Conservation (phyloP, 2,797 vertebrate genomes). For the Tiaroga cobitis region DNA sequence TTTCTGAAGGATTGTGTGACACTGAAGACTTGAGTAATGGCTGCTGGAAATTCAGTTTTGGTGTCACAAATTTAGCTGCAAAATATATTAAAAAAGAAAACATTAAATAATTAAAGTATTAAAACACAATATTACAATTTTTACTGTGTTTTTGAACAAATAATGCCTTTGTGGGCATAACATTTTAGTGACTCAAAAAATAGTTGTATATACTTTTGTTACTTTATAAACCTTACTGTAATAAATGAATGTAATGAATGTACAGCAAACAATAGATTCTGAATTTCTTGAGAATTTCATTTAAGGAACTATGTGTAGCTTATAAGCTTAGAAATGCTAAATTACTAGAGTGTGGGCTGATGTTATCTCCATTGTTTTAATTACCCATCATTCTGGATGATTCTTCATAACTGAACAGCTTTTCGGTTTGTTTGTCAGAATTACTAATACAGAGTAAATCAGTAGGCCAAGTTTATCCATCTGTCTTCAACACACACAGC, state of each 20-base stretch:
- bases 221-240: background rate
- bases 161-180: background rate
- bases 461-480: slow-evolving; percentile 15
- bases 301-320: too few species aligned
- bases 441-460: slow-evolving; percentile 23
- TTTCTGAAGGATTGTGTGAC: background rate
- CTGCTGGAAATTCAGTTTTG: background rate
- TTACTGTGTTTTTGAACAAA: background rate
- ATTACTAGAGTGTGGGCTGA: background rate
- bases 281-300: background rate
- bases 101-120: background rate
- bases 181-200: background rate
- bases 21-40: background rate
- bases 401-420: background rate
- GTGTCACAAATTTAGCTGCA: too few species aligned
- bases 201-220: background rate
- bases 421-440: background rate
- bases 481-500: slow-evolving; percentile 28
- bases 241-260: background rate
- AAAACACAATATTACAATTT: background rate
- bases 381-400: background rate
- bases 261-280: background rate
- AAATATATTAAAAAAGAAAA: background rate
- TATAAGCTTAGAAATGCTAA: background rate
- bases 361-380: background rate